Conservation (phyloP, 2,888 invertebrate genomes). For the Noctua janthina region DNA sequence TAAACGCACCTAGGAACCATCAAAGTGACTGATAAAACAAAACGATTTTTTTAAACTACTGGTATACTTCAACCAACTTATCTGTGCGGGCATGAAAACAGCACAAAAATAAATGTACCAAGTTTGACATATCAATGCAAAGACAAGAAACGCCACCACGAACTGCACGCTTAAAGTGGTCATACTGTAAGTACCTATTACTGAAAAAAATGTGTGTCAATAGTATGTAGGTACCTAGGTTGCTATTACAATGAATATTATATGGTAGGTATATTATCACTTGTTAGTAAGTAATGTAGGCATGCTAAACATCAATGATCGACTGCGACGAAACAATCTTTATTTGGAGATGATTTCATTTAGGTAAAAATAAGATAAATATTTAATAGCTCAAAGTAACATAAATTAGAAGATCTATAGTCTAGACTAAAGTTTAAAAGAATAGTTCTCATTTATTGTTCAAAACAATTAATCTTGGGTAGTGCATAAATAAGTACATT, state of each 20-base stretch:
- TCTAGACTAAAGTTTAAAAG: conserved; percentile 13
- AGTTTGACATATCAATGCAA: too few species aligned
- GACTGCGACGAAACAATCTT: conserved; percentile 47
- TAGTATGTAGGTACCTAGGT: not conserved
- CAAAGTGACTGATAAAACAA: conserved; percentile 23
- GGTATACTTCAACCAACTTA: not conserved
- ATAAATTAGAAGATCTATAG: conserved; percentile 4
- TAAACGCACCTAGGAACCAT: conserved; percentile 34
- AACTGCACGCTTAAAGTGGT: too few species aligned
- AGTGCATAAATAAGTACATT: not conserved
- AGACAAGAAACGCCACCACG: too few species aligned
- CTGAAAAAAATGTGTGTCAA: not conserved
- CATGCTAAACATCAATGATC: conserved; percentile 60
- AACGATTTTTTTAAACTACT: not conserved
- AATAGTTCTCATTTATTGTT: conserved; percentile 2
- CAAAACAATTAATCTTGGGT: not conserved
- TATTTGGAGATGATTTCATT: conserved; percentile 61
- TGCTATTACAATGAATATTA: not conserved
- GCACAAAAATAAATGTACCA: too few species aligned
- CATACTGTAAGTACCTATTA: not conserved
- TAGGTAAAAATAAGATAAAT: conserved; percentile 4
- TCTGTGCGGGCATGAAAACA: too few species aligned
- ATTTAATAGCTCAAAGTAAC: conserved; percentile 19
- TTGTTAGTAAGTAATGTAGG: conserved; percentile 17
- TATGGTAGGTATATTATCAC: conserved; percentile 11